Base-by-base conservation (phyloP, 1,140 invertebrate genomes). In the Panagrolaimus sp. region DNA sequence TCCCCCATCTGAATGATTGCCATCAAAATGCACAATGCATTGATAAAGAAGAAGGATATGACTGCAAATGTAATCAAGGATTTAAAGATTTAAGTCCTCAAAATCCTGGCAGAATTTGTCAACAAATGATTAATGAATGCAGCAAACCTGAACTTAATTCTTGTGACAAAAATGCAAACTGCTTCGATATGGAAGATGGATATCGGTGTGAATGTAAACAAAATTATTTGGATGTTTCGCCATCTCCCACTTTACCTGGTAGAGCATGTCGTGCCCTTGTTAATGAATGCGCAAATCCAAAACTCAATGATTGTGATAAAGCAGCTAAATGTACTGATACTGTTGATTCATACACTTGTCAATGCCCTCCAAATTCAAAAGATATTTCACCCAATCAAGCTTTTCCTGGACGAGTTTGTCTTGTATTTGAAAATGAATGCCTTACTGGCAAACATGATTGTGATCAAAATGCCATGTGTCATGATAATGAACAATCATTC, bases 331-430 rank as follows among this genome's bases (percentile, higher is more conserved):
- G 79, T 47, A 71, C 66, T 9, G 79, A 81, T 57, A 76, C 74
- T 14, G 65, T 65, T 47, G 80, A 82, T 71, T 78, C 74, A 9
- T 81, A 82, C 66, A 72, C 65, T 25, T 81, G 79, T 61, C 69
- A 78, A 25, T 81, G 79, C 57, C 79, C 79, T 43, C 20, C 74
- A 11, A 78, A 80, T 42, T 81, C 80, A 3, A 69, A 70, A 46
- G 79, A 81, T 63, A 81, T 81, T 63, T 83, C 81, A 3, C 79
- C 80, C 16, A 80, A 75, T 65, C 77, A 79, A 23, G 46, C 78
- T 20, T 81, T 81, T 70, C 81, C 81, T 25, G 80, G 81, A 43
- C 71, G 80, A 53, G 81, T 83, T 42, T 82, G 81, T 68, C 77
- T 76, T 25, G 63, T 81, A 9, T 79, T 74, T 63, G 77, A 75